Evolutionary conservation across 35 echinoderm and acorn worm species (phyloP).

Genomic region (Patiria miniata): DNA sequence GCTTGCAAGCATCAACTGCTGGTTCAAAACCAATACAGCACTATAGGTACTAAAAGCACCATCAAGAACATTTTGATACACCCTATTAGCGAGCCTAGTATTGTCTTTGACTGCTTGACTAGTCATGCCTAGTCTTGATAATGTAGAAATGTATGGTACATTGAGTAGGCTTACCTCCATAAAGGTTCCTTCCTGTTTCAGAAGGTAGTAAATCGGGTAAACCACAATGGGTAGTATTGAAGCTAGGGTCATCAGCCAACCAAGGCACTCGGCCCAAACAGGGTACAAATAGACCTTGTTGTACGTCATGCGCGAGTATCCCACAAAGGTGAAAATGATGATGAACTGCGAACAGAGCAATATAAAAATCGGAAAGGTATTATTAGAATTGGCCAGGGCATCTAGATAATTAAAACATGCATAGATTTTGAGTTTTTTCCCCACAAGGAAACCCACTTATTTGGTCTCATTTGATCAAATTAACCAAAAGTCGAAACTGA

Average conservation of each 20-base stretch:
- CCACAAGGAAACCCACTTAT: too few species aligned
- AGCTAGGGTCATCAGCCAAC: constrained; percentile 60
- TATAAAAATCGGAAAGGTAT: too few species aligned
- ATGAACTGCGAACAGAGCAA: constrained; percentile 32
- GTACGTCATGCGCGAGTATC: constrained; percentile 53
- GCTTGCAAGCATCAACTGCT: too few species aligned
- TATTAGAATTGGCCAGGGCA: neutral
- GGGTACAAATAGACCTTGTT: constrained; percentile 47
- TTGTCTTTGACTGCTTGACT: too few species aligned
- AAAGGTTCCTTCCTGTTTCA: constrained; percentile 32
- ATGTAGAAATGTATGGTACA: too few species aligned
- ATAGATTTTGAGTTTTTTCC: neutral
- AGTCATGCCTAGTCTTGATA: too few species aligned
- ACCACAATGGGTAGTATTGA: constrained; percentile 41
- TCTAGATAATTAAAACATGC: neutral
- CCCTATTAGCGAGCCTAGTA: too few species aligned
- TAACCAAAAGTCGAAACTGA: too few species aligned
- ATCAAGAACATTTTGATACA: too few species aligned
- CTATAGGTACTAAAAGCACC: too few species aligned
- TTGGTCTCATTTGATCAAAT: too few species aligned
- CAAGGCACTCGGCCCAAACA: constrained; percentile 57
- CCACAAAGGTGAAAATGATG: constrained; percentile 63
- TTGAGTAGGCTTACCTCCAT: constrained; percentile 50
- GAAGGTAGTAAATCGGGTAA: constrained; percentile 43
- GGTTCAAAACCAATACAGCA: too few species aligned